These are phyloP conservation scores for Keiferia lycopersicella DNA, from an alignment of 2,888 invertebrate species.

Conservation along the genomic window DNA sequence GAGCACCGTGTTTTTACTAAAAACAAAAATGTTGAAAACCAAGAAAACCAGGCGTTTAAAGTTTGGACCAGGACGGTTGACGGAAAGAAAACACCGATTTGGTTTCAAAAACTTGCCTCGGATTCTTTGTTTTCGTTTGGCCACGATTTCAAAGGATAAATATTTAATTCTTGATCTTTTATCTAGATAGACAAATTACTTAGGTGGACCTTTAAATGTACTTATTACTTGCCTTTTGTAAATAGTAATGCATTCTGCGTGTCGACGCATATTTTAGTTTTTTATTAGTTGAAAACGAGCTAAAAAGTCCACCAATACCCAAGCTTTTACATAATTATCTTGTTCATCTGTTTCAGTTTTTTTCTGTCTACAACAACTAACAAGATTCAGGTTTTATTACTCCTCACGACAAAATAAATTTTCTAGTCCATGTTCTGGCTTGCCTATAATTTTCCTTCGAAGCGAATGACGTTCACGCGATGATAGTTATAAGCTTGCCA, in stretches of 20 bases:
- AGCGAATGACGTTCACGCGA: conserved; percentile 31
- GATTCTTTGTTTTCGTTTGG: background rate
- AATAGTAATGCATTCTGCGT: too few species aligned
- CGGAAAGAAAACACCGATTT: conserved; percentile 24
- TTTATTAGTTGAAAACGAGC: too few species aligned
- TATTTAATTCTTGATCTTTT: too few species aligned
- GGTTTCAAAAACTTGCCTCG: conserved; percentile 5
- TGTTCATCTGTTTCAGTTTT: background rate
- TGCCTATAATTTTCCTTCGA: conserved; percentile 19
- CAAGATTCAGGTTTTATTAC: background rate
- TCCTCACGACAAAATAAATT: background rate
- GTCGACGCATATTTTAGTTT: too few species aligned
- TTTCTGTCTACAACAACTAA: background rate
- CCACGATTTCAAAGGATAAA: too few species aligned
- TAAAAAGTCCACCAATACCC: too few species aligned
- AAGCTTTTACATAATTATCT: too few species aligned
- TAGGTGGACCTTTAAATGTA: too few species aligned
- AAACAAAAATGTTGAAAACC: conserved; percentile 57
- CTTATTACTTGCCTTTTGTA: too few species aligned
- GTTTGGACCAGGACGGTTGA: conserved; percentile 32
- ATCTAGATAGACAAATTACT: too few species aligned
- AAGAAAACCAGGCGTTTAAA: conserved; percentile 26
- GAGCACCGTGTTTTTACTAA: conserved; percentile 67
- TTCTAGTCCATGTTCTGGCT: background rate
- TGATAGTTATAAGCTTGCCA: conserved; percentile 12